These are phyloP conservation scores for Eutrigla gurnardus DNA, from an alignment of 2,797 vertebrate genomes.

Conservation along the genomic window DNA sequence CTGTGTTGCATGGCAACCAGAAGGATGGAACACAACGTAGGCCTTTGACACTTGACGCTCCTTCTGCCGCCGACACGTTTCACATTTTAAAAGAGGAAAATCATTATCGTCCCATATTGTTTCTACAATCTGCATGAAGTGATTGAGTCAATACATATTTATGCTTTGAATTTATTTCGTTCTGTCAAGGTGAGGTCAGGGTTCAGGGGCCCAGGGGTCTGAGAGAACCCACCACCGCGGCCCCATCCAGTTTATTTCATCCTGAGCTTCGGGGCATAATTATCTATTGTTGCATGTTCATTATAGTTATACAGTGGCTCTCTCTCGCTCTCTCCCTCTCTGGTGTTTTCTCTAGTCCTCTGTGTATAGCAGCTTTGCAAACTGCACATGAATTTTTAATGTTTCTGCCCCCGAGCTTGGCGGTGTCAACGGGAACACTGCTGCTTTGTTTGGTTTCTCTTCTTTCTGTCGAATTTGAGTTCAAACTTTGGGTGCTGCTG, in stretches of 20 bases:
- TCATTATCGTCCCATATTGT: not conserved
- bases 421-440: constrained; percentile 34
- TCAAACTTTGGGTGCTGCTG: constrained; percentile 19
- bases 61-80: constrained; percentile 3
- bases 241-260: constrained; percentile 7
- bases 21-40: not conserved
- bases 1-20: constrained; percentile 56
- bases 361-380: constrained; percentile 41
- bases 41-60: constrained; percentile 18
- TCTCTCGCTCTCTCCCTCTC: not conserved
- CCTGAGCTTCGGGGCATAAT: constrained; percentile 37
- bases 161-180: not conserved
- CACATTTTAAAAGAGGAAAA: constrained; percentile 15
- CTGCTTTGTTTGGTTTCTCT: not conserved
- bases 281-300: constrained; percentile 24
- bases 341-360: constrained; percentile 28
- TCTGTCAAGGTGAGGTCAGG: not conserved
- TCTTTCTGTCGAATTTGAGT: constrained; percentile 12
- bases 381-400: constrained; percentile 62
- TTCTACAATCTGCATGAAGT: not conserved
- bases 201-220: not conserved
- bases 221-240: no score
- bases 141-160: not conserved
- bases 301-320: constrained; percentile 32
- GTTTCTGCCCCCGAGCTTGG: constrained; percentile 46